Conservation (phyloP, 2,888 invertebrate species). For the Patella depressa region DNA sequence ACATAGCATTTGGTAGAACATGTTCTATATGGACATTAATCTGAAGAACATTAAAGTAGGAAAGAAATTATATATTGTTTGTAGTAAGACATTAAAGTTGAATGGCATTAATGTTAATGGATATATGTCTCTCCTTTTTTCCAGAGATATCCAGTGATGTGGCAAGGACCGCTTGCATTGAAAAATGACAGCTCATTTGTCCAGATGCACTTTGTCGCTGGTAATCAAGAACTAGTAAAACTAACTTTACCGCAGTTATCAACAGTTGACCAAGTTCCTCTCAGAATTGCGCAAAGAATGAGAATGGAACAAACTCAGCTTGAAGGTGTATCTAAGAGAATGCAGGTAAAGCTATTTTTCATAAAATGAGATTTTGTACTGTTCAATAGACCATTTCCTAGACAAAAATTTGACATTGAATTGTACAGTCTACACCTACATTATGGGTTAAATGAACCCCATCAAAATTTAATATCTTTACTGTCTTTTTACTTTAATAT, state of each 20-base stretch:
- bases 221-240: slow-evolving; percentile 89
- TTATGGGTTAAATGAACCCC: neutral
- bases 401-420: no score
- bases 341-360: slow-evolving; percentile 77
- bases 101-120: no score
- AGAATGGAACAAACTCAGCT: slow-evolving; percentile 94
- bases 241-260: slow-evolving; percentile 81
- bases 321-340: slow-evolving; percentile 94
- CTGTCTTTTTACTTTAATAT: neutral
- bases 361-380: neutral
- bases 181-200: slow-evolving; percentile 98
- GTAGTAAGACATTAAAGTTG: neutral
- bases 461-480: neutral
- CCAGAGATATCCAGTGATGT: slow-evolving; percentile 95
- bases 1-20: no score
- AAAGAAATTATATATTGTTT: neutral
- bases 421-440: no score
- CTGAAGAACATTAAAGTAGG: no score
- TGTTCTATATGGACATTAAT: no score
- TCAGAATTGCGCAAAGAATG: slow-evolving; percentile 97
- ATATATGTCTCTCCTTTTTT: slow-evolving; percentile 50
- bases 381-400: neutral
- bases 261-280: slow-evolving; percentile 61
- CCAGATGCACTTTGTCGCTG: slow-evolving; percentile 98
- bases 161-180: slow-evolving; percentile 94